These are phyloP conservation scores for Gephyroberyx darwinii DNA, from an alignment of 2,797 vertebrate species.

Conservation along the genomic window DNA sequence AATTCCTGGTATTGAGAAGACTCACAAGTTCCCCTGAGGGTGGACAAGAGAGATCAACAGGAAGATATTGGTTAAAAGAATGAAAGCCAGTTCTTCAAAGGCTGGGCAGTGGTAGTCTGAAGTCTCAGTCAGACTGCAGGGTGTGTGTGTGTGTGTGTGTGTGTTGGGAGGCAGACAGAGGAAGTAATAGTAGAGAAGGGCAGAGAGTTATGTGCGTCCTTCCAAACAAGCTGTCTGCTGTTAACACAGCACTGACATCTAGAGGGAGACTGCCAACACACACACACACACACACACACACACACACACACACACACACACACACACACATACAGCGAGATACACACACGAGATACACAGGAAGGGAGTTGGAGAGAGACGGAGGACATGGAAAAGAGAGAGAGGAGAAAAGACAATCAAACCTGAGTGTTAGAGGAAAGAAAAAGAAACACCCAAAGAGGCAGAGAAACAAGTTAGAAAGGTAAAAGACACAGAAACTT, in stretches of 20 bases:
- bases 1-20: too few species aligned
- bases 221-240: slow-evolving; percentile 52
- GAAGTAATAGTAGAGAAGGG: slow-evolving; percentile 20
- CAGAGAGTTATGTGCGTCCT: slow-evolving; percentile 42
- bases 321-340: background rate
- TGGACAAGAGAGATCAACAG: too few species aligned
- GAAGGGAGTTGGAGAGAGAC: slow-evolving; percentile 16
- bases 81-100: too few species aligned
- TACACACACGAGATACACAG: slow-evolving; percentile 8
- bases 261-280: slow-evolving; percentile 68
- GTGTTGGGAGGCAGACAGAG: slow-evolving; percentile 10
- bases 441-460: slow-evolving; percentile 31
- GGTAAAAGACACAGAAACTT: slow-evolving; percentile 37
- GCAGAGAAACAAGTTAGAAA: slow-evolving; percentile 27
- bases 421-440: background rate
- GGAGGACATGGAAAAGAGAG: background rate
- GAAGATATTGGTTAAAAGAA: too few species aligned
- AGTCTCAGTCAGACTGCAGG: slow-evolving; percentile 8
- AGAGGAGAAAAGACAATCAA: slow-evolving; percentile 4
- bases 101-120: slow-evolving; percentile 4
- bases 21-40: too few species aligned
- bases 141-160: slow-evolving; percentile 15
- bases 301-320: background rate
- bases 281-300: slow-evolving; percentile 13
- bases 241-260: slow-evolving; percentile 77